Evolutionary conservation across 2,797 vertebrate species (phyloP), one percentile per base, ranked within the genome.

Genomic region (Poecile montanus): DNA sequence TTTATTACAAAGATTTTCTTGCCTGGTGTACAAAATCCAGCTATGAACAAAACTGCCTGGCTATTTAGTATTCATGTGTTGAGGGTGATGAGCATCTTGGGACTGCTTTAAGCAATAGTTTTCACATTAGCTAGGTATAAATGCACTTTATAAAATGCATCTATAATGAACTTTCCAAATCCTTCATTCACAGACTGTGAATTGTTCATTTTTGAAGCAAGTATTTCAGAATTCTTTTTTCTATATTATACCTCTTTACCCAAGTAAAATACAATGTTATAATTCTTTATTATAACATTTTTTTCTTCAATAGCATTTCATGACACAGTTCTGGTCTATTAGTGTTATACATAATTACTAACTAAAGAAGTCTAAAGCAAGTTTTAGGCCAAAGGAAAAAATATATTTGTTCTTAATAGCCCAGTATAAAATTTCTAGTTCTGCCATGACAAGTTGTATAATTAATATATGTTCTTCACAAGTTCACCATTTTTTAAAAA

Each of bases 61-160:
- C 29, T 89, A 5, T 68, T 95, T 81, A 88, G 56, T 73, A 78
- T 70, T 90, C 76, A 34, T 8, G 2, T 89, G 29, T 34, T 81
- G 88, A 72, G 58, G 17, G 47, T 47, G 84, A 84, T 81, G 42
- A 83, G n/a, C 30, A 81, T 38, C 79, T 47, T 65, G 93, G 66
- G 82, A 48, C 30, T 58, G 47, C 44, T 94, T 95, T 85, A 75
- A 94, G 70, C 50, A 78, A 65, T 38, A 48, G 45, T 50, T 83
- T 95, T 86, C 51, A 51, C 44, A 90, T 91, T 71, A 92, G 65
- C 30, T 62, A 72, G n/a, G 50, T 88, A 66, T 81, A 89, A 87
- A 87, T 50, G 63, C 8, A 20, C 23, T 76, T 93, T 66, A 60
- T 87, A 11, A 85, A 87, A 71, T 32, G 15, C 34, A 79, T 60